phyloP scores from a whole-genome alignment of 1,140 invertebrate genomes.

The Hypothenemus hampei region DNA sequence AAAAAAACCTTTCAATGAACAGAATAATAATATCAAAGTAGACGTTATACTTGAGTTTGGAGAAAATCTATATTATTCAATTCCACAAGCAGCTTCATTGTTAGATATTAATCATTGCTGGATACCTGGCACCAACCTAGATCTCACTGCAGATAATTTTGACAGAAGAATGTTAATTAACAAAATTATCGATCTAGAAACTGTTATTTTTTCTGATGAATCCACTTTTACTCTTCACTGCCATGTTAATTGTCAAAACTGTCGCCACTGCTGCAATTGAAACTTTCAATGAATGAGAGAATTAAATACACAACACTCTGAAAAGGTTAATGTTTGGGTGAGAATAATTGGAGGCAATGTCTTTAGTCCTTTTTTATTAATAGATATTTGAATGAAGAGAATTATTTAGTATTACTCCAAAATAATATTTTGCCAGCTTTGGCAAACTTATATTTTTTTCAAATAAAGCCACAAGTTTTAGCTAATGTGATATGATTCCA shows the following conservation, averaged over 20 bases:
- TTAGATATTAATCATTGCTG: neutral
- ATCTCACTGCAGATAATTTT: conserved; percentile 23
- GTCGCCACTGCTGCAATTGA: no score
- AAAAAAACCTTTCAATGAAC: neutral
- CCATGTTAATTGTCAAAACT: conserved; percentile 30
- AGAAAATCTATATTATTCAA: conserved; percentile 19
- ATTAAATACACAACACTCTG: no score
- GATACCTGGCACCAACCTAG: conserved; percentile 4
- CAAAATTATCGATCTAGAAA: conserved; percentile 22
- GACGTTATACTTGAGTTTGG: conserved; percentile 14
- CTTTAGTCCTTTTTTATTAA: no score
- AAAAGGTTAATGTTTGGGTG: no score
- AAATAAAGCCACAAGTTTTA: conserved; percentile 19
- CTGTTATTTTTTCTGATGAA: conserved; percentile 31
- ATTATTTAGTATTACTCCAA: conserved; percentile 27
- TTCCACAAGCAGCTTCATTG: no score
- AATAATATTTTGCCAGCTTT: no score
- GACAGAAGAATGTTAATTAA: conserved; percentile 15
- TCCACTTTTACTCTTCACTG: conserved; percentile 21
- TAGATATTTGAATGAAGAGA: no score
- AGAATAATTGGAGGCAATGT: no score
- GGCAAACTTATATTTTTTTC: conserved; percentile 23
- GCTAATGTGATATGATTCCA: conserved; percentile 28
- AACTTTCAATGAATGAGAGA: no score
- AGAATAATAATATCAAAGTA: conserved; percentile 11